Conservation (phyloP, 2,797 vertebrate species). For the Gymnothorax javanicus region DNA sequence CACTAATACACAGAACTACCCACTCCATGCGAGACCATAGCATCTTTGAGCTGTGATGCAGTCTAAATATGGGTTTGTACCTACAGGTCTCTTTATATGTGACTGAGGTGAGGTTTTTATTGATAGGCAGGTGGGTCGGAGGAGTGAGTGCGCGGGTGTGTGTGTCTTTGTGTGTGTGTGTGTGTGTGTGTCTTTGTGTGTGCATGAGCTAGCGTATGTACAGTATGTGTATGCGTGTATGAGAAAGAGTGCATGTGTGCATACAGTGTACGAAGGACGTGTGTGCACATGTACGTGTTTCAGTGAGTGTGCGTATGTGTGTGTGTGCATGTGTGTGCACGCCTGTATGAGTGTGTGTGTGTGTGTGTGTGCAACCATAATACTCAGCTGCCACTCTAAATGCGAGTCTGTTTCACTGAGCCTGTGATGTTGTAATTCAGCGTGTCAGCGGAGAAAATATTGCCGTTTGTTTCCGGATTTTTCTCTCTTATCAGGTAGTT, state of each 20-base stretch:
- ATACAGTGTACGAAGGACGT: background rate
- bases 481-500: constrained; percentile 56
- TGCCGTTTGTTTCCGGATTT: constrained; percentile 42
- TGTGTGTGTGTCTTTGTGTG: background rate
- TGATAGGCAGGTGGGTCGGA: too few relatives aligned
- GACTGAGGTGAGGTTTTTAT: too few relatives aligned
- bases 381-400: constrained; percentile 47
- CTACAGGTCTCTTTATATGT: too few relatives aligned
- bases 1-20: background rate
- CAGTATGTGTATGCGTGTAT: background rate
- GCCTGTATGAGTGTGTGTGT: background rate
- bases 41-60: background rate
- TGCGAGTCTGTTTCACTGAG: constrained; percentile 44
- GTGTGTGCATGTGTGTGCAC: constrained; percentile 8
- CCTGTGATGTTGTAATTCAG: constrained; percentile 63
- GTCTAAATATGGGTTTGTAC: background rate
- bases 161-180: background rate
- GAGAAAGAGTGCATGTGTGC: background rate
- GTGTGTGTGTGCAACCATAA: constrained; percentile 8
- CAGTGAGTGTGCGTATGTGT: background rate
- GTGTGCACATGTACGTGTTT: constrained; percentile 24
- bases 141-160: background rate
- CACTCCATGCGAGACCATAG: background rate
- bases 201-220: background rate
- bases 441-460: constrained; percentile 60